A percentile compares a stretch with the other conserved stretches of the same genome.
Conservation (phyloP, 1,140 invertebrate genomes). For the Drosophila melanica region DNA sequence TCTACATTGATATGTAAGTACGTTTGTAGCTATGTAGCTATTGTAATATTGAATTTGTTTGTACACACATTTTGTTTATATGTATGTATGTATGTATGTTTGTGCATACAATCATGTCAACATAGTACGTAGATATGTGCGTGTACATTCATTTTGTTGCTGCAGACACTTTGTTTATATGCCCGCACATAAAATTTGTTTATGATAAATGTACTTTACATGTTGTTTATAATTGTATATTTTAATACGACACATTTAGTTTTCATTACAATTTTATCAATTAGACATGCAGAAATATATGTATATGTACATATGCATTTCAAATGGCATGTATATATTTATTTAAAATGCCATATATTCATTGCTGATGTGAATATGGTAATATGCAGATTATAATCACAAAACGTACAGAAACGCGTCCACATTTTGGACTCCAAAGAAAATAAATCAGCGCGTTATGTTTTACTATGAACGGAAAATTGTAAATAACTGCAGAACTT, state of each 20-base stretch:
- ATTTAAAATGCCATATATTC: slow-evolving; percentile 17
- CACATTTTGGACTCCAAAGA: slow-evolving; percentile 5
- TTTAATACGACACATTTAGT: slow-evolving; percentile 35
- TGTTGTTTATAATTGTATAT: slow-evolving; percentile 41
- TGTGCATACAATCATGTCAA: slow-evolving; percentile 1
- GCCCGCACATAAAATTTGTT: slow-evolving; percentile 9
- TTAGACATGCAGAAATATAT: slow-evolving; percentile 19
- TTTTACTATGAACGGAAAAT: slow-evolving; percentile 51
- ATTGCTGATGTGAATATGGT: slow-evolving; percentile 8
- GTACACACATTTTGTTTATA: slow-evolving; percentile 29
- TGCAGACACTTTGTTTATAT: slow-evolving; percentile 26
- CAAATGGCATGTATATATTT: slow-evolving; percentile 9
- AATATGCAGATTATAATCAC: slow-evolving; percentile 28
- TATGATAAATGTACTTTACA: slow-evolving; percentile 6
- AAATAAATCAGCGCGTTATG: slow-evolving; percentile 39
- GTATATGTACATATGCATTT: slow-evolving; percentile 6
- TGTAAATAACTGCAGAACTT: slow-evolving; percentile 71
- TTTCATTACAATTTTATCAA: slow-evolving; percentile 27
- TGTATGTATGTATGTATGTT: slow-evolving; percentile 11
- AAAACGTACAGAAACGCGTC: slow-evolving; percentile 44
- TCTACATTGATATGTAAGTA: slow-evolving; percentile 8
- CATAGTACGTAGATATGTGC: background rate
- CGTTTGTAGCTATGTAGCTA: background rate
- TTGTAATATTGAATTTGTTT: slow-evolving; percentile 10
- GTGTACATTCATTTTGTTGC: background rate